Conservation (phyloP, 1,140 invertebrate species). For the Neuroterus valhalla region DNA sequence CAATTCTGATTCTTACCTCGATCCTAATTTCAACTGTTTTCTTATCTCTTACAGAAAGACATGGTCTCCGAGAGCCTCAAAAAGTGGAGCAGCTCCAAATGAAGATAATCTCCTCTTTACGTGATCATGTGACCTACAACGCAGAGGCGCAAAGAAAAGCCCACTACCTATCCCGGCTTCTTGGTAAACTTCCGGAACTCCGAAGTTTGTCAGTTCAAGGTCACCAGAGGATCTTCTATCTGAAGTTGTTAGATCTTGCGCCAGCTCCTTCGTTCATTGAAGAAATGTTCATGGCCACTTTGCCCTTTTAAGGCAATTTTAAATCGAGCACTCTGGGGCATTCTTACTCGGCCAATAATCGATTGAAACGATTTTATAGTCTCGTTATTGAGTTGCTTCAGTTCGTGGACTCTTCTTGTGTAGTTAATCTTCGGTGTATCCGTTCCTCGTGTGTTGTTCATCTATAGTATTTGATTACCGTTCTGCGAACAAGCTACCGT, state of each 20-base stretch:
- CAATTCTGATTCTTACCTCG: no score
- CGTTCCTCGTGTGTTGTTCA: not conserved
- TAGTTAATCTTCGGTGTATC: conserved; percentile 1
- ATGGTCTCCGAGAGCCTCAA: conserved; percentile 92
- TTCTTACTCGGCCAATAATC: conserved; percentile 33
- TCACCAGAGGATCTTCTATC: conserved; percentile 94
- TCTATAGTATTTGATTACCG: not conserved
- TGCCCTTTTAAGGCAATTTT: conserved; percentile 87
- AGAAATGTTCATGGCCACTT: conserved; percentile 94
- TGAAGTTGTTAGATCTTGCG: conserved; percentile 94
- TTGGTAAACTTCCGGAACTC: conserved; percentile 93
- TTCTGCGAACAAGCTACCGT: not conserved
- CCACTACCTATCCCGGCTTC: conserved; percentile 93
- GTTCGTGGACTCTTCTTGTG: not conserved
- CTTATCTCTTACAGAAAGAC: conserved; percentile 83
- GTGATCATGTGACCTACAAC: conserved; percentile 96
- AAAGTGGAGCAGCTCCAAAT: conserved; percentile 95
- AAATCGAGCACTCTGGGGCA: conserved; percentile 19
- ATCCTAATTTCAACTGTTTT: conserved; percentile 18
- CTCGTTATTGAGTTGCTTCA: not conserved
- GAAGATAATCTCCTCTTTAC: conserved; percentile 94
- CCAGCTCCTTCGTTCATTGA: conserved; percentile 94
- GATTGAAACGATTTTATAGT: conserved; percentile 23
- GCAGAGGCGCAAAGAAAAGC: conserved; percentile 90
- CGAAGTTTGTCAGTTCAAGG: conserved; percentile 94